Percentiles rank a stretch among this genome's conserved stretches.
phyloP scores from a whole-genome alignment of 2,888 invertebrate species.

The Machimus atricapillus region DNA sequence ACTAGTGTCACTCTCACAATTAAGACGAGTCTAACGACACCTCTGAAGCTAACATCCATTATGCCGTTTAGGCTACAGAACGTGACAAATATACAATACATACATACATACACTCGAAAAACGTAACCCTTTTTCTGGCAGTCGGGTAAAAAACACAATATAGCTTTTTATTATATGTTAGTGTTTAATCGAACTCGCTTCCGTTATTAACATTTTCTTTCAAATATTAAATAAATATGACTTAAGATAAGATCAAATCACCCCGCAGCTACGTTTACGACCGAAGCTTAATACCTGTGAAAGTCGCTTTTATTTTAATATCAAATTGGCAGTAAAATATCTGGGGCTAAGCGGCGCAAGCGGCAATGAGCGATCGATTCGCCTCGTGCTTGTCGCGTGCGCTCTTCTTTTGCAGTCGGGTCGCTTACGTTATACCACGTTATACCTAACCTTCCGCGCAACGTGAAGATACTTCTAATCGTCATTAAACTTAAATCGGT shows the following conservation, averaged over 20 bases:
- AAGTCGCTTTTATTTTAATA: neutral
- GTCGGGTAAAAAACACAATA: no score
- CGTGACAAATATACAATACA: no score
- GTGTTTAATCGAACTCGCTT: neutral
- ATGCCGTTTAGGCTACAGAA: no score
- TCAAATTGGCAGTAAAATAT: neutral
- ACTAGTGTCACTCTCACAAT: no score
- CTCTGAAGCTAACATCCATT: no score
- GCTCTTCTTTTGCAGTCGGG: neutral
- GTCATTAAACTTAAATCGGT: neutral
- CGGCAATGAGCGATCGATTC: neutral
- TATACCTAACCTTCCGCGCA: neutral
- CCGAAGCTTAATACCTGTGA: neutral
- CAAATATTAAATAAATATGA: neutral
- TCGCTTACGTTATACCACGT: neutral
- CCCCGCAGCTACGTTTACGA: neutral
- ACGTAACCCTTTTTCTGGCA: no score
- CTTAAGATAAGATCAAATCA: neutral
- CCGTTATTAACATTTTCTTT: neutral
- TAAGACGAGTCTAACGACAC: no score
- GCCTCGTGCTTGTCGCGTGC: slow-evolving; percentile 45
- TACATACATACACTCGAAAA: no score
- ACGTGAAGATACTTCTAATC: neutral
- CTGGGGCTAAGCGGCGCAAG: neutral
- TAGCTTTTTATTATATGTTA: no score